These are phyloP conservation scores for Glareola pratincola DNA, from an alignment of 2,113 vertebrate species.

Conservation along the genomic window DNA sequence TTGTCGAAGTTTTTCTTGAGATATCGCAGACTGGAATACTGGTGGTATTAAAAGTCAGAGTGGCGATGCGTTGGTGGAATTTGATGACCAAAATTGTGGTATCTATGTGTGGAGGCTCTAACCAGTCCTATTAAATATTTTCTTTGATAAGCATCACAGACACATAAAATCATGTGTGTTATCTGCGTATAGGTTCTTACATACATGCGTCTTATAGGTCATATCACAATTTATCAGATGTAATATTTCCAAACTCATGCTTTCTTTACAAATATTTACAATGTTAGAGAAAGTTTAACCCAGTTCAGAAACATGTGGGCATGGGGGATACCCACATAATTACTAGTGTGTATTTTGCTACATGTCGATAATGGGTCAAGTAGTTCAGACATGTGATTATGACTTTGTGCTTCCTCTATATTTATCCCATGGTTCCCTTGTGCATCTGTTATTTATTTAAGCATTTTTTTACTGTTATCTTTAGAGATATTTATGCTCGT, in stretches of 20 bases:
- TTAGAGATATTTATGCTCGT: slow-evolving; percentile 28
- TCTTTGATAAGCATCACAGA: not conserved
- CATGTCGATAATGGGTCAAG: not conserved
- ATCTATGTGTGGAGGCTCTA: not conserved
- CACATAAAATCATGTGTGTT: not conserved
- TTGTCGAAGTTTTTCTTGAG: not conserved
- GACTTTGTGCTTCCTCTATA: slow-evolving; percentile 10
- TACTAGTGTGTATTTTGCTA: not conserved
- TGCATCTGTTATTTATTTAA: slow-evolving; percentile 43
- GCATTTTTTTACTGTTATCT: slow-evolving; percentile 19
- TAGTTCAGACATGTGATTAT: slow-evolving; percentile 6
- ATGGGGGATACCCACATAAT: not conserved
- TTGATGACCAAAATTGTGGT: not conserved
- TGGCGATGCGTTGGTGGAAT: not conserved
- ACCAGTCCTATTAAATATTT: not conserved
- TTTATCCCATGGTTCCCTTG: slow-evolving; percentile 20
- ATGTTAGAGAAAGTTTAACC: not conserved
- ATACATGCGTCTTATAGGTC: not conserved
- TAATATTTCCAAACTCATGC: not conserved
- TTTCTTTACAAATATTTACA: not conserved
- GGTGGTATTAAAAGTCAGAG: not conserved
- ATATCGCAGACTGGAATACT: not conserved
- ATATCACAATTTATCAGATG: not conserved
- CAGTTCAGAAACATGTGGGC: not conserved
- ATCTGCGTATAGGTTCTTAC: not conserved